Base-by-base conservation (phyloP, 2,797 vertebrate genomes). In the Hydrocynus forskahlii region DNA sequence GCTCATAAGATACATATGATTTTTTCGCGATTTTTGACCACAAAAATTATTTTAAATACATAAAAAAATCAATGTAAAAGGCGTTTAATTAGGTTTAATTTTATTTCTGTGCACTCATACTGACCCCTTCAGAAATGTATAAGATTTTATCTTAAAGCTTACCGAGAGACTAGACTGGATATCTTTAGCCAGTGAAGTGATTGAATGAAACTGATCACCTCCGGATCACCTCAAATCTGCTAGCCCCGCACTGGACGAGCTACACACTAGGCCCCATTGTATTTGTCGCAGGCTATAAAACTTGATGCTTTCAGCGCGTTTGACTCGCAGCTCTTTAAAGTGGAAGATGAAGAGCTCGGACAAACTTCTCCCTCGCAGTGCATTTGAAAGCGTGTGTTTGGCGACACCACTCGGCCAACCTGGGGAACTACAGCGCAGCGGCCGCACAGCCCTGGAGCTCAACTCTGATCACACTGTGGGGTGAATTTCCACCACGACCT, bases 311-410 rank as follows among this genome's bases (percentile, higher is more conserved):
- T 59, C 54, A 19, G 63, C 63, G 38, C 5, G 5, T 21, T 70
- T 68, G 52, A 74, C 60, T 66, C 75, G 60, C 16, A 48, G 74
- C 21, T 63, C 40, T 59, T 69, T 43, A 57, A 12, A 54, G 43
- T 29, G 1, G 50, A 52, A 40, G 60, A 50, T 54, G 45, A 68
- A 67, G 25, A 16, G 35, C 19, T 8, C 17, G 16, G 21, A 35
- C 23, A 54, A 40, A 66, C 16, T 0, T 29, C 2, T 38, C 2
- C 40, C 25, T 55, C 23, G 16, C 10, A 52, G 75, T 25, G 70
- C 76, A 70, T 79, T 71, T 79, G 21, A 89, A 83, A 83, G 85
- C 89, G 88, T 89, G 71, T 90, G 88, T 94, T 91, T 93, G 89
- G 90, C 90, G 92, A 92, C 92, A 81, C 90, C 91, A 9, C 75